These are phyloP conservation scores for Endotricha flammealis DNA, from an alignment of 2,888 invertebrate genomes.

Conservation along the genomic window DNA sequence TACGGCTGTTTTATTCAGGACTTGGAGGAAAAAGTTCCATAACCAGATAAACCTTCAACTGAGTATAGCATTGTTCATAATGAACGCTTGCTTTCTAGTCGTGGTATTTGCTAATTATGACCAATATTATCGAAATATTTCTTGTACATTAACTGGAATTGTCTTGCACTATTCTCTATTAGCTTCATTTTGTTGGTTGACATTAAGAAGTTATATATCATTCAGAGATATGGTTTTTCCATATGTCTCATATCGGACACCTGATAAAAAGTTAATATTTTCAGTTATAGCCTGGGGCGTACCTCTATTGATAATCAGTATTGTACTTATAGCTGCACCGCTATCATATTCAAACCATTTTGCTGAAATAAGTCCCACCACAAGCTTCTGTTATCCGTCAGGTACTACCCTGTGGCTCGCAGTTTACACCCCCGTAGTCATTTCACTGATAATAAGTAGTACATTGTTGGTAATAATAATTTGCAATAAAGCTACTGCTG, in stretches of 20 bases:
- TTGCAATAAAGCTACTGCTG: neutral
- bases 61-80: conserved; percentile 45
- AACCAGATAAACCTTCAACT: conserved; percentile 60
- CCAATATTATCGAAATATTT: conserved; percentile 19
- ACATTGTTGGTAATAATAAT: too few relatives aligned
- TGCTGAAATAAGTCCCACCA: conserved; percentile 25
- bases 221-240: conserved; percentile 79
- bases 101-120: conserved; percentile 10
- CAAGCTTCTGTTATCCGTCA: conserved; percentile 52
- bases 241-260: conserved; percentile 60
- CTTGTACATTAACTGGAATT: conserved; percentile 68
- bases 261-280: conserved; percentile 70
- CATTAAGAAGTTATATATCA: conserved; percentile 77
- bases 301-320: conserved; percentile 49
- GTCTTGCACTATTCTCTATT: conserved; percentile 77
- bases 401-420: conserved; percentile 53
- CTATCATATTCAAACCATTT: conserved; percentile 36
- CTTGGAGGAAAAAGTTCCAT: conserved; percentile 72
- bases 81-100: conserved; percentile 33
- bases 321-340: conserved; percentile 35
- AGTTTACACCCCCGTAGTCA: conserved; percentile 49
- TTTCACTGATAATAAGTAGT: too few relatives aligned
- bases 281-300: conserved; percentile 73
- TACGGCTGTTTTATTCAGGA: conserved; percentile 53
- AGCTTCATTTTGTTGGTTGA: conserved; percentile 80